phyloP scores from a whole-genome alignment of 2,113 vertebrate species.

The Indicator maculatus region DNA sequence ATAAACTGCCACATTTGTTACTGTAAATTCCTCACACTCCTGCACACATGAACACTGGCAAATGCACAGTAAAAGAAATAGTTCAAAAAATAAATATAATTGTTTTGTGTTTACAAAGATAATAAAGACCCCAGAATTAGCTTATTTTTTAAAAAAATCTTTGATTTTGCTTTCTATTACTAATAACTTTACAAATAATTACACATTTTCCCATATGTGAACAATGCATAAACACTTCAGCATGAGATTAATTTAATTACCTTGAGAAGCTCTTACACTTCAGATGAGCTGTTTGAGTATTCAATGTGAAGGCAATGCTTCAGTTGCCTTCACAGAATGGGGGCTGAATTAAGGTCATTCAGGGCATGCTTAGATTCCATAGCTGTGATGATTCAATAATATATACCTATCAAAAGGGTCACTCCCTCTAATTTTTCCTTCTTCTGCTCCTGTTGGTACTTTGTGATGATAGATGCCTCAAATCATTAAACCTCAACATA shows the following conservation, averaged over 20 bases:
- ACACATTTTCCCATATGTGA: background rate
- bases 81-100: background rate
- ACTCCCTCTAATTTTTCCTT: background rate
- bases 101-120: background rate
- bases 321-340: background rate
- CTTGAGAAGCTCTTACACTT: background rate
- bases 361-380: accelerated
- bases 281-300: background rate
- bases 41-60: background rate
- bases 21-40: background rate
- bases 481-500: background rate
- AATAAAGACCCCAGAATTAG: background rate
- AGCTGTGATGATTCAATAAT: background rate
- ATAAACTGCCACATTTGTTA: constrained; percentile 20
- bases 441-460: background rate
- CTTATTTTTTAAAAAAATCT: background rate
- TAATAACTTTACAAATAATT: background rate
- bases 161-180: background rate
- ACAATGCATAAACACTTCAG: background rate
- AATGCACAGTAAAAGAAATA: background rate
- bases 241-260: background rate
- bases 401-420: background rate
- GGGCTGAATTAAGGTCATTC: background rate
- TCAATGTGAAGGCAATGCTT: background rate
- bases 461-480: background rate